phyloP scores from a whole-genome alignment of 1,140 invertebrate species.

The Cotesia vestalis region DNA sequence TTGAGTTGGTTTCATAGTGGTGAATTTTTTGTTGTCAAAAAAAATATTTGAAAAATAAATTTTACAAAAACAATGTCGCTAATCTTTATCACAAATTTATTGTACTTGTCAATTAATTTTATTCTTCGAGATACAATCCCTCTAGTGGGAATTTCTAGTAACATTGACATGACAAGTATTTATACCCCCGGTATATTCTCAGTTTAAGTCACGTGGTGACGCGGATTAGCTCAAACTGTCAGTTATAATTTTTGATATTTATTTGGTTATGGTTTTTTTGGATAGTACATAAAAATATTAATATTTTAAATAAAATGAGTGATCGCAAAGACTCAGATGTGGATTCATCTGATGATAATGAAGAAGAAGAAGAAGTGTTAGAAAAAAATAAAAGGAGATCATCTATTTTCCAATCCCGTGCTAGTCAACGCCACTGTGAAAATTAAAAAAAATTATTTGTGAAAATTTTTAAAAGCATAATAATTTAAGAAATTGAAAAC shows the following conservation, averaged over 20 bases:
- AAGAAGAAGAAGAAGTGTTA: not conserved
- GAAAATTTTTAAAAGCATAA: no score
- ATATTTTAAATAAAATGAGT: not conserved
- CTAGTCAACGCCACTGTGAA: not conserved
- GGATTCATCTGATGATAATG: not conserved
- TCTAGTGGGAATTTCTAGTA: no score
- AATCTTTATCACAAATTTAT: no score
- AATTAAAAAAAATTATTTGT: no score
- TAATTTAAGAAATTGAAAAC: not conserved
- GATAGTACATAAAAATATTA: no score
- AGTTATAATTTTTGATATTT: no score
- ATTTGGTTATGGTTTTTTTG: no score
- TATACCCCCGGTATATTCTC: not conserved
- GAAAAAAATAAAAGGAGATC: conserved; percentile 47
- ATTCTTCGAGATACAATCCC: no score
- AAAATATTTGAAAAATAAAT: not conserved
- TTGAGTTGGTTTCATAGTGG: conserved; percentile 80
- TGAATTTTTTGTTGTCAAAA: not conserved
- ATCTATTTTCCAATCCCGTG: conserved; percentile 45
- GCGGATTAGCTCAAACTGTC: not conserved
- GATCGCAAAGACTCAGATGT: not conserved
- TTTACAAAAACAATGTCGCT: not conserved
- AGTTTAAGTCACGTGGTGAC: not conserved
- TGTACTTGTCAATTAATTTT: no score
- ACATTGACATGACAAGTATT: no score